These are phyloP conservation scores for Apantesis nais DNA, from an alignment of 2,888 invertebrate genomes.

Conservation along the genomic window DNA sequence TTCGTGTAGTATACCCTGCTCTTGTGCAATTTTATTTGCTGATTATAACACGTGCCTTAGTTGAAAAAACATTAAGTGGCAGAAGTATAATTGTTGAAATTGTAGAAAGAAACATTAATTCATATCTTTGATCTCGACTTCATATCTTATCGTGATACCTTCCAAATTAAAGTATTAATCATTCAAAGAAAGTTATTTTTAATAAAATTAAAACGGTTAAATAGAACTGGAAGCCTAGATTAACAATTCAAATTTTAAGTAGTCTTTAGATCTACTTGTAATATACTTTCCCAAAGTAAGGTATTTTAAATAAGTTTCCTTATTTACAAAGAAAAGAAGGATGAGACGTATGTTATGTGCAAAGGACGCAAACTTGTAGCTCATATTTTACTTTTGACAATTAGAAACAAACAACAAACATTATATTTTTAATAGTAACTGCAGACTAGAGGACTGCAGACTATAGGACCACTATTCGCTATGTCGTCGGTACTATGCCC, in stretches of 20 bases:
- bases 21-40: background rate
- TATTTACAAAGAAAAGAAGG: too few relatives aligned
- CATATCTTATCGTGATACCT: slow-evolving; percentile 31
- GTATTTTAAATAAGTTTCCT: too few relatives aligned
- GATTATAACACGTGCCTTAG: slow-evolving; percentile 19
- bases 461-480: slow-evolving; percentile 27
- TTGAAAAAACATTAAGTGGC: slow-evolving; percentile 22
- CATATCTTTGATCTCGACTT: slow-evolving; percentile 38
- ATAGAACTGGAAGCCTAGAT: background rate
- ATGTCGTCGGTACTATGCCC: slow-evolving; percentile 32
- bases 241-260: background rate
- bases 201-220: slow-evolving; percentile 6
- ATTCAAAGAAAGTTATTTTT: slow-evolving; percentile 26
- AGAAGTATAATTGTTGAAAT: slow-evolving; percentile 26
- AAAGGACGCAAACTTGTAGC: too few relatives aligned
- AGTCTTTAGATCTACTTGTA: too few relatives aligned
- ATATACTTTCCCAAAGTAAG: too few relatives aligned
- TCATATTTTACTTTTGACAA: too few relatives aligned
- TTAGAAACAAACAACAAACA: too few relatives aligned
- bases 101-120: slow-evolving; percentile 16
- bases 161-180: slow-evolving; percentile 29
- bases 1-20: background rate
- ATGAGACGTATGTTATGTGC: too few relatives aligned
- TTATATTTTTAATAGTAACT: too few relatives aligned
- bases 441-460: too few relatives aligned